phyloP scores from a whole-genome alignment of 2,113 vertebrate genomes.

The Ophthalmolycus amberensis region DNA sequence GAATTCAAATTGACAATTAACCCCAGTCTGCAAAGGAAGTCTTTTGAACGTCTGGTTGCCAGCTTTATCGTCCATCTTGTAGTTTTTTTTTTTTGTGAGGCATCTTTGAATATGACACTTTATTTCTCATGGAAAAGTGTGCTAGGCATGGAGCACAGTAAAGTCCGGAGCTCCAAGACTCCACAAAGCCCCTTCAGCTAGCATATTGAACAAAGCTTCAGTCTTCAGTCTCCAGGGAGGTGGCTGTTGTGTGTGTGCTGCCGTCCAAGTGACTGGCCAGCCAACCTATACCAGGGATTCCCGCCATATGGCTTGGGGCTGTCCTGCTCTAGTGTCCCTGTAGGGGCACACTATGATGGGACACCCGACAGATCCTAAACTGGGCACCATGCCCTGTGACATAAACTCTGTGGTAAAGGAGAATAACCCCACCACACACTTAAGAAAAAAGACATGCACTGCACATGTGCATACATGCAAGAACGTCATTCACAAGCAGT shows the following conservation, averaged over 20 bases:
- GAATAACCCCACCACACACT: constrained; percentile 12
- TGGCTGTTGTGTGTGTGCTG: constrained; percentile 18
- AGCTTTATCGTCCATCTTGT: background rate
- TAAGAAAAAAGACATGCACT: constrained; percentile 1
- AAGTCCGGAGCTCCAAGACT: constrained; percentile 6
- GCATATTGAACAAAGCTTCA: constrained; percentile 23
- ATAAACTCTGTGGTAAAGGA: constrained; percentile 13
- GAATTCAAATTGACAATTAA: background rate
- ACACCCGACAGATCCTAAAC: constrained; percentile 27
- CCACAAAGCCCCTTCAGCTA: constrained; percentile 2
- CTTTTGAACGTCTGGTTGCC: constrained; percentile 4
- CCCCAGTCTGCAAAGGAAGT: background rate
- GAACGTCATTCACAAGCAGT: constrained; percentile 9
- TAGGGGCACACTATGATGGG: constrained; percentile 36
- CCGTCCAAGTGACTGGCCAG: constrained; percentile 44
- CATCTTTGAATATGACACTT: constrained; percentile 12
- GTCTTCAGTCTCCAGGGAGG: constrained; percentile 30
- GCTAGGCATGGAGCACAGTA: background rate
- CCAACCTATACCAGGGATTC: constrained; percentile 32
- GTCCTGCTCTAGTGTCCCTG: constrained; percentile 41
- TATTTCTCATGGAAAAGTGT: background rate
- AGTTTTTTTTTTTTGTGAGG: background rate
- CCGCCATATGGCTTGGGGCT: constrained; percentile 50
- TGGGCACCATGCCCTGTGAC: constrained; percentile 36
- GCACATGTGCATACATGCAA: constrained; percentile 18